Evolutionary conservation across 2,888 invertebrate genomes (phyloP).

Genomic region (Drosophila koepferae): DNA sequence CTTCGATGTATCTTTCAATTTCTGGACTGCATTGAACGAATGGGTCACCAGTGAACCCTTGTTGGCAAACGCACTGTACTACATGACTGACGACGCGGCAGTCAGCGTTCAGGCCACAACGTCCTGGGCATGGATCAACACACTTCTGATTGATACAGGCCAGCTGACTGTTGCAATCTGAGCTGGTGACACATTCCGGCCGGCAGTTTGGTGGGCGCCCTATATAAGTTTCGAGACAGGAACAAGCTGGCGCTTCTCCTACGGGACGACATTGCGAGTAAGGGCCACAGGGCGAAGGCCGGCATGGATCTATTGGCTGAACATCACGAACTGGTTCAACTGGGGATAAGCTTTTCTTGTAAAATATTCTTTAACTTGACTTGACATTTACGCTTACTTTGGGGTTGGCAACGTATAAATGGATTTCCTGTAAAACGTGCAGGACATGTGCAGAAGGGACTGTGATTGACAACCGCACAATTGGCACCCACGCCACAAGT

Average conservation of each 20-base stretch:
- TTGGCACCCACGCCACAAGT: conserved; percentile 91
- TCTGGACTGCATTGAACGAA: conserved; percentile 88
- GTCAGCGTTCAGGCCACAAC: conserved; percentile 90
- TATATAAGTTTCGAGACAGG: conserved; percentile 89
- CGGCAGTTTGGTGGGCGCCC: conserved; percentile 91
- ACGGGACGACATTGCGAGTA: conserved; percentile 90
- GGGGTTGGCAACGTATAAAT: conserved; percentile 88
- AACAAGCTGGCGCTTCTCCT: conserved; percentile 90
- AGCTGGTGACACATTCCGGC: conserved; percentile 92
- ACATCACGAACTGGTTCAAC: conserved; percentile 86
- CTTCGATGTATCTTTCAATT: conserved; percentile 83
- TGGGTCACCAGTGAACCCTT: conserved; percentile 91
- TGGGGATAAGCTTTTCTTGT: conserved; percentile 35
- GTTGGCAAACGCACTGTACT: conserved; percentile 89
- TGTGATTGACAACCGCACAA: conserved; percentile 92
- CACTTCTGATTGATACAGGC: conserved; percentile 93
- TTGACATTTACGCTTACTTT: conserved; percentile 84
- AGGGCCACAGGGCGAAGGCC: conserved; percentile 93
- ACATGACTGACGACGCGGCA: conserved; percentile 92
- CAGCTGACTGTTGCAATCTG: conserved; percentile 89
- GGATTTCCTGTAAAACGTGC: conserved; percentile 90
- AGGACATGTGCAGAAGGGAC: conserved; percentile 92
- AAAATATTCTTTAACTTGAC: background rate
- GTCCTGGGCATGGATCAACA: conserved; percentile 89
- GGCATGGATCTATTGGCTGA: conserved; percentile 88